These are phyloP conservation scores for Hirtodrosophila histrioides DNA, from an alignment of 2,888 invertebrate genomes.

Conservation along the genomic window DNA sequence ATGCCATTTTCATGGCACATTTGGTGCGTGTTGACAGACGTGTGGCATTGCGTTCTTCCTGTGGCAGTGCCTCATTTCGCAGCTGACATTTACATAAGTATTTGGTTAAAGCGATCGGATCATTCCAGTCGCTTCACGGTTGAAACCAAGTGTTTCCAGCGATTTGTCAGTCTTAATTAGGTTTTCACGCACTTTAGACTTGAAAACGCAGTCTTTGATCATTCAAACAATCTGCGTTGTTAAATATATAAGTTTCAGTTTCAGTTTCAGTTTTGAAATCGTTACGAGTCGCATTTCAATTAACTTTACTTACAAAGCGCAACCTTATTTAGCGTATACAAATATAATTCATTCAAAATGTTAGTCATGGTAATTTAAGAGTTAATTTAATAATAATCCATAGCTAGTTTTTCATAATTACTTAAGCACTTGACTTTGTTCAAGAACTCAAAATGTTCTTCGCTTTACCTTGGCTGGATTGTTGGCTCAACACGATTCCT, in stretches of 20 bases:
- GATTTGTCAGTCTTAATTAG: slow-evolving; percentile 43
- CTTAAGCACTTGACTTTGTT: slow-evolving; percentile 54
- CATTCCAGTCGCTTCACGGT: slow-evolving; percentile 10
- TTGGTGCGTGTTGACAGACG: slow-evolving; percentile 50
- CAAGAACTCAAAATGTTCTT: slow-evolving; percentile 62
- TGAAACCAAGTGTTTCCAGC: slow-evolving; percentile 8
- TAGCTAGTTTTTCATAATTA: slow-evolving; percentile 35
- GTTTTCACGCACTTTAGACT: slow-evolving; percentile 72
- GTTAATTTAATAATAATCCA: slow-evolving; percentile 28
- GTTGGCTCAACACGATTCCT: slow-evolving; percentile 40
- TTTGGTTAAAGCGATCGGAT: slow-evolving; percentile 60
- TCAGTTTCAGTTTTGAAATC: slow-evolving; percentile 29
- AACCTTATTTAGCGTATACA: slow-evolving; percentile 22
- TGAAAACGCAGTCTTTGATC: slow-evolving; percentile 31
- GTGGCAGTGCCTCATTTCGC: slow-evolving; percentile 47
- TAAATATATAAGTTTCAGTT: slow-evolving; percentile 13
- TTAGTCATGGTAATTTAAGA: slow-evolving; percentile 13
- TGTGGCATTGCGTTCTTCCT: slow-evolving; percentile 77
- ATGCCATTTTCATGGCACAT: slow-evolving; percentile 52
- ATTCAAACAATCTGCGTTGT: slow-evolving; percentile 28
- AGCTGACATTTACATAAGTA: slow-evolving; percentile 66
- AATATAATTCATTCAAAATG: slow-evolving; percentile 23
- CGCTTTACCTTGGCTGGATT: slow-evolving; percentile 45
- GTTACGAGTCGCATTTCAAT: slow-evolving; percentile 61
- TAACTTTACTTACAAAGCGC: slow-evolving; percentile 50